These are phyloP conservation scores for Zoanthus sansibaricus DNA, from an alignment of 92 coral and sea anemone species.

Conservation along the genomic window DNA sequence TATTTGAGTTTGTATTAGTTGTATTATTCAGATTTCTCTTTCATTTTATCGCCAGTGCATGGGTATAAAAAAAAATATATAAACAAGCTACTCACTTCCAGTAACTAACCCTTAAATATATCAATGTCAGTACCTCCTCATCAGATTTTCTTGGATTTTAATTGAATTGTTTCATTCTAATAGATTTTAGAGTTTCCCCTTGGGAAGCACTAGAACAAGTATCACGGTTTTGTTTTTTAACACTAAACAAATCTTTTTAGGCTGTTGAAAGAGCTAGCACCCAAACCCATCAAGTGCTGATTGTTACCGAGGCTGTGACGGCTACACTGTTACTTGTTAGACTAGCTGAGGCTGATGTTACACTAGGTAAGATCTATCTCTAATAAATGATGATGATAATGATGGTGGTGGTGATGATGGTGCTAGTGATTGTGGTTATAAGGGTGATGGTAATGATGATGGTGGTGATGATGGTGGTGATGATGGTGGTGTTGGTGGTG, in stretches of 20 bases:
- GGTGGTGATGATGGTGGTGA: background rate
- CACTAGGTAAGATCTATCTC: conserved; percentile 73
- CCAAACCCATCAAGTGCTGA: conserved; percentile 84
- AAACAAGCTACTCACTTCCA: too few relatives aligned
- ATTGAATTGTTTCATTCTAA: too few relatives aligned
- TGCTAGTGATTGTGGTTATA: background rate
- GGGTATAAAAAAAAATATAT: too few relatives aligned
- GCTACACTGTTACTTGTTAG: conserved; percentile 81
- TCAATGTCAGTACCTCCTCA: too few relatives aligned
- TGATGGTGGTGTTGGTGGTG: background rate
- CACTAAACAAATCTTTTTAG: conserved; percentile 48
- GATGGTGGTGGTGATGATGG: background rate
- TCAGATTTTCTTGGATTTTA: too few relatives aligned
- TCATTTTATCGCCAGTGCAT: too few relatives aligned
- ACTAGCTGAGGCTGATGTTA: conserved; percentile 84
- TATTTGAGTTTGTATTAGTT: too few relatives aligned
- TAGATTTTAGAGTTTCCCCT: too few relatives aligned
- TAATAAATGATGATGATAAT: too few relatives aligned
- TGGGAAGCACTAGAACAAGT: background rate
- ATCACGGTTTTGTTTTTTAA: background rate
- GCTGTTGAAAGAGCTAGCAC: conserved; percentile 84
- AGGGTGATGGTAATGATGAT: background rate
- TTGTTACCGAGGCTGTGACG: conserved; percentile 83
- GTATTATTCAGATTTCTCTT: too few relatives aligned
- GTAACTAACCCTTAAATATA: too few relatives aligned